Evolutionary conservation across 2,888 invertebrate species (phyloP).

Genomic region (Cephus sareptanus): DNA sequence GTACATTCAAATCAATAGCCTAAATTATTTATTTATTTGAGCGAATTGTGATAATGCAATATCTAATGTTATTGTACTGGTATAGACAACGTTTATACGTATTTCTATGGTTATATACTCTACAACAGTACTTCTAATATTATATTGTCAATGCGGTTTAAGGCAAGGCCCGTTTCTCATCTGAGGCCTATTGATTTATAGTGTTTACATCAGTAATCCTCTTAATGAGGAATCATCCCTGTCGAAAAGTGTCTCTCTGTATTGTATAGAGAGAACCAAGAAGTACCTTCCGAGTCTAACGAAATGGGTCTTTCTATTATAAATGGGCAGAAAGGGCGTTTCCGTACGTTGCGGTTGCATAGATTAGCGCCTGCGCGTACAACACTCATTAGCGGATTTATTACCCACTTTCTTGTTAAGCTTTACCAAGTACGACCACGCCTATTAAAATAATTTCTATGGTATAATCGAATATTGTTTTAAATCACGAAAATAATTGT

Average conservation of each 20-base stretch:
- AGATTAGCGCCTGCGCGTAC: slow-evolving; percentile 54
- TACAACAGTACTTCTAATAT: neutral
- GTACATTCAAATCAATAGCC: neutral
- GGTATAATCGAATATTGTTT: neutral
- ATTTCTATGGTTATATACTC: neutral
- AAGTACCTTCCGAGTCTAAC: neutral
- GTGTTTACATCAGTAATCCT: slow-evolving; percentile 52
- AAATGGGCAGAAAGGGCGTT: slow-evolving; percentile 7
- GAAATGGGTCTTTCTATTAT: slow-evolving; percentile 3
- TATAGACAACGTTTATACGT: neutral
- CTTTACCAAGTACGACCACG: slow-evolving; percentile 8
- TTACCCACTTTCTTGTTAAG: slow-evolving; percentile 47
- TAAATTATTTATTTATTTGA: neutral
- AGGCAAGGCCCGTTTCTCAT: neutral
- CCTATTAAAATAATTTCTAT: neutral
- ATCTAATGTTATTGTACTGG: neutral
- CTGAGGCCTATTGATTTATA: slow-evolving; percentile 38
- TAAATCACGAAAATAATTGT: neutral
- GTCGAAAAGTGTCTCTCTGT: neutral
- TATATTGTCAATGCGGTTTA: neutral
- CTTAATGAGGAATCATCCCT: slow-evolving; percentile 47
- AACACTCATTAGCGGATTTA: slow-evolving; percentile 59
- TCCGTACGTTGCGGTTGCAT: slow-evolving; percentile 46
- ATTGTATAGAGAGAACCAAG: neutral
- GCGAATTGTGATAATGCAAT: neutral